Evolutionary conservation across 2,113 vertebrate genomes (phyloP).

Genomic region (Nansenia antarctica): DNA sequence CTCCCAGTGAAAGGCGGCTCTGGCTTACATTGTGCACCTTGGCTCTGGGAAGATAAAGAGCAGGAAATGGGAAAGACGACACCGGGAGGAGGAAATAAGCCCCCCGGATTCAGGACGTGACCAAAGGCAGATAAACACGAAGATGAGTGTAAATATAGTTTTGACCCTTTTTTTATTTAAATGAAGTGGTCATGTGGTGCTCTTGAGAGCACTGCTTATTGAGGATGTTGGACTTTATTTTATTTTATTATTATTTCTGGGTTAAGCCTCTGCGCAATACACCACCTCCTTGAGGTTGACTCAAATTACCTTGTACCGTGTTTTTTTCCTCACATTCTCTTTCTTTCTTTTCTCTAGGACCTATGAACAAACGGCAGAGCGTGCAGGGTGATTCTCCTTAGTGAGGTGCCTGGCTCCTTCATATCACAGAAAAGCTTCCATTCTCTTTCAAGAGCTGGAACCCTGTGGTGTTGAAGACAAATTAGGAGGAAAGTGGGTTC

Average conservation of each 20-base stretch:
- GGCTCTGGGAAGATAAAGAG: constrained; percentile 43
- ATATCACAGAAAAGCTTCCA: constrained; percentile 34
- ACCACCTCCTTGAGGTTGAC: constrained; percentile 33
- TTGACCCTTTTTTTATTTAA: constrained; percentile 36
- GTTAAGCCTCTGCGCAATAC: constrained; percentile 30
- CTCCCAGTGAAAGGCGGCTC: constrained; percentile 44
- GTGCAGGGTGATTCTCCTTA: constrained; percentile 40
- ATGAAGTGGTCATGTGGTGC: constrained; percentile 15
- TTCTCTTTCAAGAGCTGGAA: constrained; percentile 50
- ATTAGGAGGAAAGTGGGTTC: constrained; percentile 38
- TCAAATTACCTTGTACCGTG: constrained; percentile 33
- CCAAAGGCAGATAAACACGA: constrained; percentile 48
- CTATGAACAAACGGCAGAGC: constrained; percentile 45
- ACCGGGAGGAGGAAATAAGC: constrained; percentile 47
- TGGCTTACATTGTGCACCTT: constrained; percentile 49
- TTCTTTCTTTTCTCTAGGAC: constrained; percentile 14
- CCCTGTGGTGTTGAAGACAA: constrained; percentile 42
- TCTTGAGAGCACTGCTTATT: constrained; percentile 11
- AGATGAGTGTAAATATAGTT: constrained; percentile 27
- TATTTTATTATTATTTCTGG: constrained; percentile 25
- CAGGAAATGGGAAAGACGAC: constrained; percentile 48
- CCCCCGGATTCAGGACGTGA: constrained; percentile 26
- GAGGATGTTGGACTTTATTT: constrained; percentile 29
- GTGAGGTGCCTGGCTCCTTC: constrained; percentile 48
- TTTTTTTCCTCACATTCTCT: background rate